Percentiles rank a stretch among this genome's conserved stretches.
Evolutionary conservation across 2,888 invertebrate genomes (phyloP).

Genomic region (Drosophila formosana): DNA sequence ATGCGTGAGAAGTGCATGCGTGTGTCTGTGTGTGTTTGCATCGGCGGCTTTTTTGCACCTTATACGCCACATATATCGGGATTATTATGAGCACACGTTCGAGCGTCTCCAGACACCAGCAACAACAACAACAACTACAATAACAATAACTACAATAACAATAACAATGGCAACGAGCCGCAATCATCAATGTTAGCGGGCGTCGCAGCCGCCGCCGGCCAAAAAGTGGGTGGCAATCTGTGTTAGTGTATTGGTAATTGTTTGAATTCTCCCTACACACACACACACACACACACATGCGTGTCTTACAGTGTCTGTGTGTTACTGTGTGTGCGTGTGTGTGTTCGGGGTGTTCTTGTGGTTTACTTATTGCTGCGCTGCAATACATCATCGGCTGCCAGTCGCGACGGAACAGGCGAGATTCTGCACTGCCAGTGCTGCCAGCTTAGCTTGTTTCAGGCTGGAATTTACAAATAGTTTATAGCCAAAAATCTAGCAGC

Average conservation of each 20-base stretch:
- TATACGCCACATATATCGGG: conserved; percentile 44
- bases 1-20: conserved; percentile 24
- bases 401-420: conserved; percentile 24
- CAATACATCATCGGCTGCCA: conserved; percentile 75
- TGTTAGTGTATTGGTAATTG: conserved; percentile 71
- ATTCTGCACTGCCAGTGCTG: background rate
- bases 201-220: background rate
- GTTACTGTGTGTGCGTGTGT: conserved; percentile 33
- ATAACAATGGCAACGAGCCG: conserved; percentile 50
- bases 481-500: no score
- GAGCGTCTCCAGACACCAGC: conserved; percentile 70
- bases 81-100: conserved; percentile 81
- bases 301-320: conserved; percentile 7
- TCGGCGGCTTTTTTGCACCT: conserved; percentile 29
- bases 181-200: conserved; percentile 76
- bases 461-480: no score
- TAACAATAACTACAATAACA: background rate
- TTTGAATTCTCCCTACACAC: conserved; percentile 39
- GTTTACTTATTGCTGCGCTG: conserved; percentile 76
- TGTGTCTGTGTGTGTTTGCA: conserved; percentile 30
- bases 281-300: background rate
- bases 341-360: conserved; percentile 50
- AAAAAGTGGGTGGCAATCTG: conserved; percentile 39
- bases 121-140: conserved; percentile 15
- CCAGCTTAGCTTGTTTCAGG: no score